Base-by-base conservation (phyloP, 2,888 invertebrate genomes). In the Gymnocheta viridis region DNA sequence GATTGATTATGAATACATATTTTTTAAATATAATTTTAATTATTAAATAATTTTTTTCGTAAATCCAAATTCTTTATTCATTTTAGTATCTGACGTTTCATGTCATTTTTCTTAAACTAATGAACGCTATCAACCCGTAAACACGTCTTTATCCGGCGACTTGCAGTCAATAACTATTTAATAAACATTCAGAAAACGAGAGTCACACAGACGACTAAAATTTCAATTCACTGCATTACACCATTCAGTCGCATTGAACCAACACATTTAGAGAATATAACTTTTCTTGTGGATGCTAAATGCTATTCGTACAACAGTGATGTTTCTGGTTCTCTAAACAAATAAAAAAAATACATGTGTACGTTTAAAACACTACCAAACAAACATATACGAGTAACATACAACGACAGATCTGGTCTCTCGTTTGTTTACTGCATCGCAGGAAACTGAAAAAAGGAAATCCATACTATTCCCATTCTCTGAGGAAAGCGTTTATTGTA, bases 131-230 rank as follows among this genome's bases (percentile, higher is more conserved):
- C 24, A 24, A 27, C 73, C 51, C 76, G 69, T 17, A 41, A 56
- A 82, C 70, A 87, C 87, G 78, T 86, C 88, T 80, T 79, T 64
- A 86, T 86, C 83, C 86, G 87, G 85, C 83, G 87, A 87, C 87
- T 87, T 86, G 86, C 86, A 87, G 87, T 86, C 86, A 87, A 83
- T 85, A 87, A 88, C 88, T 88, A 86, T 87, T 87, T 86, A 86
- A 80, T 85, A 79, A 82, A 79, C 82, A 56, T 79, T 79, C 66
- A 72, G 69, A 86, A 81, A 85, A 85, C 79, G 84, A 86, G 85
- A 85, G 82, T 67, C 72, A 66, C 32, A 56, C 73, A 56, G 41
- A 60, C 77, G 41, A 81, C 56, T 73, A 60, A 81, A 81, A 77
- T 32, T 80, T 81, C 58, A 72, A 77, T 73, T 80, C 79, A 73